Evolutionary conservation across 2,113 vertebrate genomes (phyloP).

Genomic region (Scophthalmus maximus): DNA sequence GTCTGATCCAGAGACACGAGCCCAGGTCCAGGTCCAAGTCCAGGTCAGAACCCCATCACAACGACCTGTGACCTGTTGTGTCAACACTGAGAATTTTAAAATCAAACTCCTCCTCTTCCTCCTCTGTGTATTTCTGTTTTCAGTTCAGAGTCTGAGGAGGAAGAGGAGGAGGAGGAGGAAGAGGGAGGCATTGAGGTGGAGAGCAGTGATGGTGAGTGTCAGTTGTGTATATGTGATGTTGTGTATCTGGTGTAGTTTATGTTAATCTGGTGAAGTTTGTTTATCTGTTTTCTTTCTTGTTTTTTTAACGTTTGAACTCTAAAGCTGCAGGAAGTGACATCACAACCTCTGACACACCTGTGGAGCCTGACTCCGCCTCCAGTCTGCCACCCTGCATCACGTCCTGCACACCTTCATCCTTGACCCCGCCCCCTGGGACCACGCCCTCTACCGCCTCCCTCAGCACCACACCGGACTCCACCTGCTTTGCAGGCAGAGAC

Average conservation of each 20-base stretch:
- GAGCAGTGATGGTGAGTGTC: constrained; percentile 86
- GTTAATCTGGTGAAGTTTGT: too few species aligned
- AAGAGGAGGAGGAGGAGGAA: constrained; percentile 85
- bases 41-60: not conserved
- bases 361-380: constrained; percentile 27
- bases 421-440: not conserved
- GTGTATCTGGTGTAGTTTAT: constrained; percentile 7
- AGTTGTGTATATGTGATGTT: not conserved
- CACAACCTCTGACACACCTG: constrained; percentile 29
- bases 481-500: not conserved
- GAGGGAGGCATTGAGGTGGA: constrained; percentile 78
- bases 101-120: not conserved
- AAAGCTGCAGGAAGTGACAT: constrained; percentile 84
- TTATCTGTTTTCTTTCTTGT: too few species aligned
- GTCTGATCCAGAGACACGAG: constrained; percentile 81
- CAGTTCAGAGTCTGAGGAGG: constrained; percentile 92
- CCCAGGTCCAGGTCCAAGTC: constrained; percentile 82
- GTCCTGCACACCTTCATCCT: not conserved
- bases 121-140: constrained; percentile 1
- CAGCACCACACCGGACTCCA: constrained; percentile 22
- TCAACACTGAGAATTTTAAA: too few species aligned
- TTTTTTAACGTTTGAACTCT: too few species aligned
- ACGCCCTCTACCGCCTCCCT: constrained; percentile 50
- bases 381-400: not conserved
- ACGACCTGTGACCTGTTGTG: not conserved